These are phyloP conservation scores for Axis porcinus DNA, from an alignment of 2,113 vertebrate species.

Conservation along the genomic window DNA sequence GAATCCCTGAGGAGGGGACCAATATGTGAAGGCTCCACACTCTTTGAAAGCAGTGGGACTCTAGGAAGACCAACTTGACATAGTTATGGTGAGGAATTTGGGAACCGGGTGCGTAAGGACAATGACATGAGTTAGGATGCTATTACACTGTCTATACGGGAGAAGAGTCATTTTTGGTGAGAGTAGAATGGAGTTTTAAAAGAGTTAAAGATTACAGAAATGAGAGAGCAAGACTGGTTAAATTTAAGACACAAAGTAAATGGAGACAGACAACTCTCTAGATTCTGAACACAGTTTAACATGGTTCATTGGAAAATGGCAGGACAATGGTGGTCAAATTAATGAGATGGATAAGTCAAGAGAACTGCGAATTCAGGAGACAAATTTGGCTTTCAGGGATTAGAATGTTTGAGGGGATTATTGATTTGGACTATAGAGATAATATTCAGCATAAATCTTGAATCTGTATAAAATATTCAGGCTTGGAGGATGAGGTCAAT, in stretches of 20 bases:
- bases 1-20: slow-evolving; percentile 1
- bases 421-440: background rate
- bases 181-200: background rate
- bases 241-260: background rate
- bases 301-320: background rate
- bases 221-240: background rate
- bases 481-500: background rate
- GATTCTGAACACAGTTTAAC: background rate
- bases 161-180: background rate
- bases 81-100: background rate
- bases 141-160: background rate
- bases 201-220: background rate
- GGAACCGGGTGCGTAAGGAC: background rate
- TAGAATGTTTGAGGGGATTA: background rate
- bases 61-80: background rate
- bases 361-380: background rate
- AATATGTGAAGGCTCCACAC: background rate
- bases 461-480: background rate
- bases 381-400: background rate
- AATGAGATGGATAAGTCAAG: background rate
- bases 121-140: background rate
- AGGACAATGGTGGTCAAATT: background rate
- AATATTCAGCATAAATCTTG: background rate
- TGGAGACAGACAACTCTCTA: background rate
- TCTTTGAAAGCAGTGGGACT: background rate